Percentiles rank a stretch among this genome's conserved stretches.
Conservation (phyloP, 2,113 vertebrate species). For the Callorhinus ursinus region DNA sequence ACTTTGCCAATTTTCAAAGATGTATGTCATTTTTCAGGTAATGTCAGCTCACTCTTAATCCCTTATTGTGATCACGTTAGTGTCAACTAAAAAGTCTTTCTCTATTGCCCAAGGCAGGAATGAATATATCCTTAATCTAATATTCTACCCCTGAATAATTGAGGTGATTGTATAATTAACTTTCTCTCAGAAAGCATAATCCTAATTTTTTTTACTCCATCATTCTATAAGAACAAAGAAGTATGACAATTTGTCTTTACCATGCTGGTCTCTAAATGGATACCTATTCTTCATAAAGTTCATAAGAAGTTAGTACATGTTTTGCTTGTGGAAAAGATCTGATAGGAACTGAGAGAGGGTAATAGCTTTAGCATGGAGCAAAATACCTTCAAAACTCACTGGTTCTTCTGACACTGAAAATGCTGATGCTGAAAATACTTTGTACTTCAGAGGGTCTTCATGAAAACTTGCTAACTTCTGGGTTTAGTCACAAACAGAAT, state of each 20-base stretch:
- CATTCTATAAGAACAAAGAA: constrained; percentile 42
- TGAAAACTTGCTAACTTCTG: neutral
- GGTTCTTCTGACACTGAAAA: neutral
- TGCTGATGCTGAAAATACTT: neutral
- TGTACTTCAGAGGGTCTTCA: neutral
- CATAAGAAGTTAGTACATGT: neutral
- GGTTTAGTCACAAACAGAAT: neutral
- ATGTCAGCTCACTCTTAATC: neutral
- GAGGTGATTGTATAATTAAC: constrained; percentile 49
- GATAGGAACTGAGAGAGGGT: neutral
- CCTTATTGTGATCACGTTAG: constrained; percentile 3
- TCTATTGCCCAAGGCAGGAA: constrained; percentile 49
- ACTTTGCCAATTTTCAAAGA: constrained; percentile 7
- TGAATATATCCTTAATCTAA: constrained; percentile 58
- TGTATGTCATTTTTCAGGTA: neutral
- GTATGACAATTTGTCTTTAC: neutral
- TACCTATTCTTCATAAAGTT: constrained; percentile 29
- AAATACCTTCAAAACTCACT: neutral
- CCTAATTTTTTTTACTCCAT: constrained; percentile 42
- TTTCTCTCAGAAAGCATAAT: constrained; percentile 59
- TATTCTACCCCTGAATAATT: constrained; percentile 64
- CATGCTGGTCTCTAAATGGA: neutral
- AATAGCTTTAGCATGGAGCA: neutral
- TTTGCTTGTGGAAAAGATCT: constrained; percentile 43
- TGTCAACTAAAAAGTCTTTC: constrained; percentile 45